A percentile compares a stretch with the other conserved stretches of the same genome.
Conservation (phyloP, 64 coral and sea anemone species). For the Montipora cactus region DNA sequence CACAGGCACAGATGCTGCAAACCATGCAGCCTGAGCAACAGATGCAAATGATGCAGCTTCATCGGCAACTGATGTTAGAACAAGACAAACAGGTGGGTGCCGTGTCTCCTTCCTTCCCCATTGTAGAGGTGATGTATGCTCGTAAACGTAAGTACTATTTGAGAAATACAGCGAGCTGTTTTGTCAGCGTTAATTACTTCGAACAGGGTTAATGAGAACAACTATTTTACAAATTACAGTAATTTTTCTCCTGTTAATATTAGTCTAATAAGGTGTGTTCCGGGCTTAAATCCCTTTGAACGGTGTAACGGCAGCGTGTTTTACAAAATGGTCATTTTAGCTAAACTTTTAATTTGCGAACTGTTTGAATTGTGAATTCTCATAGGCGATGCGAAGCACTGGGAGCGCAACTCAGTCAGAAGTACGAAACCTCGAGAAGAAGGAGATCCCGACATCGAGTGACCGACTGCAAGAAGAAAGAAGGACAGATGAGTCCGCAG, state of each 20-base stretch:
- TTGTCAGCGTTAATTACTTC: too few relatives aligned
- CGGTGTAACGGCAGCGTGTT: not conserved
- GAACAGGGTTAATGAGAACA: too few relatives aligned
- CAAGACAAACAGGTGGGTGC: conserved; percentile 28
- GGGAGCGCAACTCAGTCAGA: not conserved
- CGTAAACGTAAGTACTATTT: too few relatives aligned
- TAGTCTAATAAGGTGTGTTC: too few relatives aligned
- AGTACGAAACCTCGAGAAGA: conserved; percentile 19
- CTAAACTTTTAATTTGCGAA: not conserved
- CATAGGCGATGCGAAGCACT: not conserved
- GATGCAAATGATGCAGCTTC: conserved; percentile 31
- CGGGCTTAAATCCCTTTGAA: too few relatives aligned
- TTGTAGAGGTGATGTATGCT: too few relatives aligned
- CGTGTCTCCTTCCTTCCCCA: too few relatives aligned
- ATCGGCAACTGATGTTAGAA: conserved; percentile 11
- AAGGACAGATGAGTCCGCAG: not conserved
- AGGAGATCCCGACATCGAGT: conserved; percentile 11
- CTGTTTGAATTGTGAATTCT: not conserved
- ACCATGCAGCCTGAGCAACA: conserved; percentile 32
- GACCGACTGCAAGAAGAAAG: conserved; percentile 23
- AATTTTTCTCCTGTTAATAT: too few relatives aligned
- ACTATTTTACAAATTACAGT: too few relatives aligned
- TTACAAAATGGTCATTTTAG: not conserved
- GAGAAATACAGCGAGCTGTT: too few relatives aligned
- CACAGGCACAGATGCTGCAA: not conserved